These are phyloP conservation scores for Clinocottus analis DNA, from an alignment of 2,113 vertebrate species.

Conservation along the genomic window DNA sequence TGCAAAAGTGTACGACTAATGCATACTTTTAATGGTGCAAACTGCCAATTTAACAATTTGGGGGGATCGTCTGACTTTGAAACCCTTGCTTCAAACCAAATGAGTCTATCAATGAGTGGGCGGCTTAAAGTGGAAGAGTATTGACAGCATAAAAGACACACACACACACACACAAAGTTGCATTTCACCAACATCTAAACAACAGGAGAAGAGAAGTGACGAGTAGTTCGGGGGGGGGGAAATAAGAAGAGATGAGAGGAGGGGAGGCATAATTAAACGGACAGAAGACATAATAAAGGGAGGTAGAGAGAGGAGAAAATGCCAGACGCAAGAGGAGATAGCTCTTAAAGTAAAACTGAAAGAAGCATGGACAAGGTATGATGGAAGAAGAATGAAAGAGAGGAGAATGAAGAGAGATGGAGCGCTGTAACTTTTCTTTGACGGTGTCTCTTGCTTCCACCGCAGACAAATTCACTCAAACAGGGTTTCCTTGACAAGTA, in stretches of 20 bases:
- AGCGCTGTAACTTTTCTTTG: background rate
- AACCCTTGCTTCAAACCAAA: background rate
- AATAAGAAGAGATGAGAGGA: background rate
- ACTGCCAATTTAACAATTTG: background rate
- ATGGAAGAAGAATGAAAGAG: background rate
- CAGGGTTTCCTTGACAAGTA: conserved; percentile 13
- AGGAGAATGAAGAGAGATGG: background rate
- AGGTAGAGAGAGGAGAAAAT: background rate
- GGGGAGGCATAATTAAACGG: background rate
- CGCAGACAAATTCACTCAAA: conserved; percentile 14
- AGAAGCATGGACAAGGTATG: background rate
- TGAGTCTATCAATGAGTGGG: background rate
- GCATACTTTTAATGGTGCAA: background rate
- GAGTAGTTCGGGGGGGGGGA: background rate
- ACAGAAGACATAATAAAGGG: background rate
- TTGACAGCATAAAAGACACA: background rate
- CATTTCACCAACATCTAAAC: background rate
- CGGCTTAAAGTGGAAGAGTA: background rate
- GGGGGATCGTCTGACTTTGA: background rate
- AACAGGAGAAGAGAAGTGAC: conserved; percentile 3
- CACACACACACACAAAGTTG: background rate
- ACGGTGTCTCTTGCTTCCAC: background rate
- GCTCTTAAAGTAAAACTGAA: background rate
- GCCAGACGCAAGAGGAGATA: background rate
- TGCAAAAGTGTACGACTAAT: background rate